phyloP scores from a whole-genome alignment of 2,113 vertebrate species.

The Larimichthys polyactis region DNA sequence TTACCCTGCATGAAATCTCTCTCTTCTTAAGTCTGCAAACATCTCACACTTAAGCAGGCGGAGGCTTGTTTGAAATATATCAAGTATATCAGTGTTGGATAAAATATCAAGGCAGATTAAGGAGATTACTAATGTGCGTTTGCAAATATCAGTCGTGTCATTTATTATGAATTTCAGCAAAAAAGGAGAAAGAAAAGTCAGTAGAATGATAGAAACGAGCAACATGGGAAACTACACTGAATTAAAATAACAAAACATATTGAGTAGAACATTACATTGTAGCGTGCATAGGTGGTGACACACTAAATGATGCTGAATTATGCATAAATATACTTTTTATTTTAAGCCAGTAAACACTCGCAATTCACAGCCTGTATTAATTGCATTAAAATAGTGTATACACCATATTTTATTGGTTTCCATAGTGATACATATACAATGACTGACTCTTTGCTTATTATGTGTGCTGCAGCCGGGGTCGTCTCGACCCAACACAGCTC shows the following conservation, averaged over 20 bases:
- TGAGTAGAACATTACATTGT: too few relatives aligned
- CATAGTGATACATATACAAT: not conserved
- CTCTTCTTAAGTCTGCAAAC: slow-evolving; percentile 28
- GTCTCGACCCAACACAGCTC: slow-evolving; percentile 89
- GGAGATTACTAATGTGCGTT: not conserved
- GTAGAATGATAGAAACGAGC: not conserved
- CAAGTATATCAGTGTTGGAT: not conserved
- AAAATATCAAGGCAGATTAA: not conserved
- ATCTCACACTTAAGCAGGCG: slow-evolving; percentile 18
- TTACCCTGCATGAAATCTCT: slow-evolving; percentile 19
- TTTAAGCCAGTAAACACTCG: not conserved
- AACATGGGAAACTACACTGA: not conserved
- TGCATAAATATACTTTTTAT: not conserved
- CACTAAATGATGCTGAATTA: not conserved
- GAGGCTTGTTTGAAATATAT: slow-evolving; percentile 35
- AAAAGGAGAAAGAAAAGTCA: not conserved
- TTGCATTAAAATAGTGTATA: not conserved
- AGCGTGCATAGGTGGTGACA: not conserved
- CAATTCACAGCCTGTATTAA: not conserved
- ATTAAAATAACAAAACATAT: not conserved
- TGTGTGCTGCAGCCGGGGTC: slow-evolving; percentile 78
- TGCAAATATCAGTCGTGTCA: not conserved
- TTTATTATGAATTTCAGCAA: not conserved
- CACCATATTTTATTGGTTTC: not conserved
- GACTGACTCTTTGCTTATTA: not conserved